These are phyloP conservation scores for Pelodiscus sinensis DNA, from an alignment of 2,113 vertebrate species.

Conservation along the genomic window DNA sequence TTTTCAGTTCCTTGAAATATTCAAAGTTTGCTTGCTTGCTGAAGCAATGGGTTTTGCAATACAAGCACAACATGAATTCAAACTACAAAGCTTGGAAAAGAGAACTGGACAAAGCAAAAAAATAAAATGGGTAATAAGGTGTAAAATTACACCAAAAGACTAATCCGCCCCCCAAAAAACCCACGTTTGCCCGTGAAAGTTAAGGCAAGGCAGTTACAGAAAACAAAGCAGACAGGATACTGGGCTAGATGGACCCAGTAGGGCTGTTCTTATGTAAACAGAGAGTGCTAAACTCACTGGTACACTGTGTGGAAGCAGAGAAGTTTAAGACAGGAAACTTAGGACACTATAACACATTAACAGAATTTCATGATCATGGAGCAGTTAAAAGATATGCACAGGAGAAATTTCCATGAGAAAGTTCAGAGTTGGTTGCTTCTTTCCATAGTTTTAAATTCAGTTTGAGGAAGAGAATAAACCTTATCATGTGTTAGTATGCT, in stretches of 20 bases:
- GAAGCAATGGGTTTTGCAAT: constrained; percentile 38
- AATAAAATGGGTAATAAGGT: constrained; percentile 31
- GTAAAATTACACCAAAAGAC: constrained; percentile 50
- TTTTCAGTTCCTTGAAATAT: constrained; percentile 9
- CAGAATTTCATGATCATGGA: not conserved
- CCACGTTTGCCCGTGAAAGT: not conserved
- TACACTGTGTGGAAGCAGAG: not conserved
- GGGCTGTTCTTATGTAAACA: not conserved
- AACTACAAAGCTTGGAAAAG: not conserved
- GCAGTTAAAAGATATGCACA: not conserved
- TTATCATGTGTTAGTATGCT: too few species aligned
- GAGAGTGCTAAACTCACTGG: not conserved
- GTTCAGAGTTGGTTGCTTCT: too few species aligned
- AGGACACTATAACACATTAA: not conserved
- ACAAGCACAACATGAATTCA: constrained; percentile 20
- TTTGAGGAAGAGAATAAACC: too few species aligned
- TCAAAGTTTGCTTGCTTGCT: constrained; percentile 7
- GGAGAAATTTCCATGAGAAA: too few species aligned
- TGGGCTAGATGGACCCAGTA: too few species aligned
- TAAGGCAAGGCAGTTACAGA: constrained; percentile 12
- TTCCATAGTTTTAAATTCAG: too few species aligned
- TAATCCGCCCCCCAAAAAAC: not conserved
- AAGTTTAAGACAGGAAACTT: not conserved
- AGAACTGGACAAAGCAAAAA: constrained; percentile 29
- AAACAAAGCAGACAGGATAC: not conserved